phyloP scores from a whole-genome alignment of 2,888 invertebrate species.

The Apantesis nais region DNA sequence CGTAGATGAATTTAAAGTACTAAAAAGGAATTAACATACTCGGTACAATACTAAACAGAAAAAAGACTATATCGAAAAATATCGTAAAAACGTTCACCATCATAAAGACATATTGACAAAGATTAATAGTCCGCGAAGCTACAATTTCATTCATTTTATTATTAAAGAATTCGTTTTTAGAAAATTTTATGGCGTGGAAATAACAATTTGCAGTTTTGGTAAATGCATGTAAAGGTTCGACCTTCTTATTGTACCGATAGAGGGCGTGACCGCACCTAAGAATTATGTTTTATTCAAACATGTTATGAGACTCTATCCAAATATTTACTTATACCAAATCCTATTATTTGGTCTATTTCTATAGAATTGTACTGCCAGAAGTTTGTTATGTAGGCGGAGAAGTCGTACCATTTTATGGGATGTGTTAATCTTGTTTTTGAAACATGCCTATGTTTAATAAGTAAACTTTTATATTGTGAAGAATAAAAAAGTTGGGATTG shows the following conservation, averaged over 20 bases:
- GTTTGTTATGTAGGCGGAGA: slow-evolving; percentile 34
- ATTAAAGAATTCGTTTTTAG: slow-evolving; percentile 63
- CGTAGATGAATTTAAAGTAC: not conserved
- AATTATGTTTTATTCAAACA: slow-evolving; percentile 59
- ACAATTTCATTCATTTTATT: slow-evolving; percentile 60
- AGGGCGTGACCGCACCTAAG: slow-evolving; percentile 79
- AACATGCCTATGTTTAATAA: not conserved
- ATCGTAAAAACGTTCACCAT: slow-evolving; percentile 57
- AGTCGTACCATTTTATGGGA: slow-evolving; percentile 20
- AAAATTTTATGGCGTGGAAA: slow-evolving; percentile 82
- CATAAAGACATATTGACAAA: slow-evolving; percentile 66
- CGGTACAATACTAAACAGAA: slow-evolving; percentile 7
- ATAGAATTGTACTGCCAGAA: slow-evolving; percentile 30
- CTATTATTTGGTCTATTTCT: slow-evolving; percentile 56
- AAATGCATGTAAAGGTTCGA: slow-evolving; percentile 50
- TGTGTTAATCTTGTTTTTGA: slow-evolving; percentile 13
- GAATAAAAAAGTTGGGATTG: not conserved
- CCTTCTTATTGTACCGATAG: slow-evolving; percentile 64
- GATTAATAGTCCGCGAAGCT: slow-evolving; percentile 74
- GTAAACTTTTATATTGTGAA: not conserved
- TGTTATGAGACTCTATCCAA: slow-evolving; percentile 80
- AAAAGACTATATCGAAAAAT: slow-evolving; percentile 47
- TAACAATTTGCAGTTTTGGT: slow-evolving; percentile 79
- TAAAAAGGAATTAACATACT: slow-evolving; percentile 1
- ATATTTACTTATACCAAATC: slow-evolving; percentile 78